A percentile compares a stretch with the other conserved stretches of the same genome.
These are phyloP conservation scores for Ellobius talpinus DNA, from an alignment of 2,113 vertebrate species.

Conservation along the genomic window DNA sequence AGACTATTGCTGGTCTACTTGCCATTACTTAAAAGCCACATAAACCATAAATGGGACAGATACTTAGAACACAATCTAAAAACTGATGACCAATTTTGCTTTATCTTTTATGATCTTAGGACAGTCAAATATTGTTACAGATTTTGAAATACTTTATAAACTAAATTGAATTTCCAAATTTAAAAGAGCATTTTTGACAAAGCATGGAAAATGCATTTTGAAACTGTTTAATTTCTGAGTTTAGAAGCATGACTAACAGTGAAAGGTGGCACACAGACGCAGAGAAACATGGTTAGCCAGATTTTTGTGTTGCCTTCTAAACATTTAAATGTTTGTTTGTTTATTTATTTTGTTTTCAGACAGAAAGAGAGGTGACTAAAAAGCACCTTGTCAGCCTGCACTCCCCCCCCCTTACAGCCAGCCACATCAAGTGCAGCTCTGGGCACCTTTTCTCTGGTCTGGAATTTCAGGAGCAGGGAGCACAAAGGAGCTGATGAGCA, in stretches of 20 bases:
- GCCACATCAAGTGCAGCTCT: slow-evolving; percentile 87
- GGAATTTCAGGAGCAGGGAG: slow-evolving; percentile 89
- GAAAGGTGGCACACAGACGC: slow-evolving; percentile 14
- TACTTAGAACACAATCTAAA: slow-evolving; percentile 13
- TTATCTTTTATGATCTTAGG: slow-evolving; percentile 49
- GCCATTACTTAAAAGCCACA: background rate
- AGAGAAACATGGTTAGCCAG: slow-evolving; percentile 34
- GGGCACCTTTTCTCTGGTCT: slow-evolving; percentile 83
- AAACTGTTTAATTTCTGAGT: slow-evolving; percentile 55
- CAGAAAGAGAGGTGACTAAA: slow-evolving; percentile 85
- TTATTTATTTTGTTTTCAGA: slow-evolving; percentile 64
- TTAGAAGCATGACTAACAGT: slow-evolving; percentile 72
- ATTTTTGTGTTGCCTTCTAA: slow-evolving; percentile 71
- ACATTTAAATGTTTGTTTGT: slow-evolving; percentile 66
- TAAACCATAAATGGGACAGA: background rate
- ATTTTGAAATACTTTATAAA: slow-evolving; percentile 63
- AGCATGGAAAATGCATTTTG: slow-evolving; percentile 69
- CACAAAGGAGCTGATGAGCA: slow-evolving; percentile 96
- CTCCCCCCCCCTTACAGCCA: slow-evolving; percentile 80
- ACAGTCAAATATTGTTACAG: slow-evolving; percentile 21
- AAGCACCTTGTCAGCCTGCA: slow-evolving; percentile 87
- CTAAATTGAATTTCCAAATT: slow-evolving; percentile 62
- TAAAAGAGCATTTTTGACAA: slow-evolving; percentile 62
- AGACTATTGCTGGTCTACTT: background rate
- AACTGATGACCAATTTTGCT: slow-evolving; percentile 44